Base-by-base conservation (phyloP, 92 coral and sea anemone genomes). In the Phenganax marumi region DNA sequence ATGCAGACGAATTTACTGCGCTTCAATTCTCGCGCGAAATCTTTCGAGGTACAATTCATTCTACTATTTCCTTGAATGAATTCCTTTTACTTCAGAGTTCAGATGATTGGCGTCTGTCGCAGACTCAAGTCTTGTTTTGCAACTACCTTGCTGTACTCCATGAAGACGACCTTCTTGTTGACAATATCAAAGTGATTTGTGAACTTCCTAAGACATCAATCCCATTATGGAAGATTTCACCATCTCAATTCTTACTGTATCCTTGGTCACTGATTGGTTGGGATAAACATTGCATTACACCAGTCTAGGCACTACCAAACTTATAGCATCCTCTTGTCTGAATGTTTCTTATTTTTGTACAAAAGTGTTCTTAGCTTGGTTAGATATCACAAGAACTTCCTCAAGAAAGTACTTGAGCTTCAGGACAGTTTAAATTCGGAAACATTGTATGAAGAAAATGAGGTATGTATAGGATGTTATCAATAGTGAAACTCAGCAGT, bases 231-330 rank as follows among this genome's bases (percentile, higher is more conserved):
- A 78, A 48, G 73, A 78, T 92, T 55, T 75, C 89, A 50, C 97
- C 98, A 50, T 54, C 87, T 12, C 92, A 88, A 71, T 90, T 95
- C 10, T 80, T 66, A 8, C 75, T 95, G 98, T 95, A 95, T 95
- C 98, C 89, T 95, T 87, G 63, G 8, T 68, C 9, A 50, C n/a
- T 0, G 16, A 1, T 49, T 79, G 16, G 43, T 8, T n/a, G 10
- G 2, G n/a, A 24, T 52, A 52, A 33, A 33, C 43, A 33, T 1
- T 33, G 43, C 2, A 5, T 33, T 5, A 58, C 65, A 16, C 21
- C 65, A 18, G 65, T 16, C 22, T 7, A 6, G 8, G 21, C 21
- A 5, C 65, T 58, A 58, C 21, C 21, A 58, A 58, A 58, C 23
- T 7, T 23, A 58, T n/a, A 58, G 4, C 21, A 33, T 33, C 43